Conservation (phyloP, 1,140 invertebrate species). For the Druon quercuslanigerum region DNA sequence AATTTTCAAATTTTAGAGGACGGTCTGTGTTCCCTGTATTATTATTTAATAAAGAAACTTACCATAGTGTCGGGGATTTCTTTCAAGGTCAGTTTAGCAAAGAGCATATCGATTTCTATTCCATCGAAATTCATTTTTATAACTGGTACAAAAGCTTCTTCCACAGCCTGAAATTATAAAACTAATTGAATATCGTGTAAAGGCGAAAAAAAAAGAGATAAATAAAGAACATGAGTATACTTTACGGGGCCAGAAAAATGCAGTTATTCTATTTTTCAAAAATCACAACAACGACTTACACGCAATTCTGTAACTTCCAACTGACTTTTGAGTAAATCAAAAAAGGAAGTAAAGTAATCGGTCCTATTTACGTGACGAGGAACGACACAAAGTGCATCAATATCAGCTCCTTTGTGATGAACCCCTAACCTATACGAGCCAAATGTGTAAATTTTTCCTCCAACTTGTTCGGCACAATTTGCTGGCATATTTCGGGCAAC, state of each 20-base stretch:
- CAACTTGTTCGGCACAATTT: slow-evolving; percentile 89
- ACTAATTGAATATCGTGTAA: slow-evolving; percentile 1
- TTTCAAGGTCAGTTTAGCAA: slow-evolving; percentile 94
- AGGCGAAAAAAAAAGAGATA: slow-evolving; percentile 22
- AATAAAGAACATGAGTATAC: not conserved
- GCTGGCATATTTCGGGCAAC: slow-evolving; percentile 92
- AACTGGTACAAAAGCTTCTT: slow-evolving; percentile 99
- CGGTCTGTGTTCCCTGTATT: too few species aligned
- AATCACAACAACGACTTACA: slow-evolving; percentile 72
- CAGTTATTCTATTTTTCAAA: too few species aligned
- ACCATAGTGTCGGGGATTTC: slow-evolving; percentile 88
- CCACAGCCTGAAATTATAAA: slow-evolving; percentile 83
- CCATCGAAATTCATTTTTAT: slow-evolving; percentile 99
- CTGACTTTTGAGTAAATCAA: slow-evolving; percentile 91
- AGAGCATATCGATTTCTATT: slow-evolving; percentile 99
- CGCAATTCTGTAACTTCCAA: slow-evolving; percentile 90
- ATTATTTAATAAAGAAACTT: slow-evolving; percentile 46
- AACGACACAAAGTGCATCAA: slow-evolving; percentile 98
- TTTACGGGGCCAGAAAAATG: too few species aligned
- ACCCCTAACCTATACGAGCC: slow-evolving; percentile 95
- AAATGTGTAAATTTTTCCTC: slow-evolving; percentile 99
- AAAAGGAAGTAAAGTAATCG: slow-evolving; percentile 98
- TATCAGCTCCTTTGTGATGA: slow-evolving; percentile 98
- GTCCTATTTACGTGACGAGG: slow-evolving; percentile 94
- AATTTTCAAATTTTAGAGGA: too few species aligned